Conservation (phyloP, 1,140 invertebrate species). For the Halesus radiatus region DNA sequence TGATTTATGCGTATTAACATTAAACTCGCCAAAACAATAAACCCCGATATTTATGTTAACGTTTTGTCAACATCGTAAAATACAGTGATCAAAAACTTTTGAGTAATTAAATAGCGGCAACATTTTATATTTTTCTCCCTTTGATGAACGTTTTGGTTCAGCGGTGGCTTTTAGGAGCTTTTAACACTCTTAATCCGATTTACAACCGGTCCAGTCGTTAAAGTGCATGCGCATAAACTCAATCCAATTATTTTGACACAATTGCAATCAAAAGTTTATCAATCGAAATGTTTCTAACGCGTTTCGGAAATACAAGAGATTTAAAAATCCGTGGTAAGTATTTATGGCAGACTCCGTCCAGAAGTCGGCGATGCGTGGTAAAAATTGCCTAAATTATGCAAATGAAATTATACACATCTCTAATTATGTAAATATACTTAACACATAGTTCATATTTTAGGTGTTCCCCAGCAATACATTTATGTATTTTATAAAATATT, state of each 20-base stretch:
- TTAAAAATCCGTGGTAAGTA: no score
- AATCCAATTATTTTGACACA: neutral
- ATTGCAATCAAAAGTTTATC: neutral
- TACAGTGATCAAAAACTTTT: neutral
- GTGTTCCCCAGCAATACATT: no score
- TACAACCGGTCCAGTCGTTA: neutral
- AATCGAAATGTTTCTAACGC: neutral
- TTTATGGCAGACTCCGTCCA: no score
- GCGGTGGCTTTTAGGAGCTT: neutral
- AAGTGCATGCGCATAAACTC: neutral
- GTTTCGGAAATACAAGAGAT: no score
- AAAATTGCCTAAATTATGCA: no score
- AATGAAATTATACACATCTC: no score
- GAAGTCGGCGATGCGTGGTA: no score
- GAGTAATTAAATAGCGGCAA: neutral
- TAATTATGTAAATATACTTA: no score
- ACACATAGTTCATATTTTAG: no score
- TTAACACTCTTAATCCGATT: slow-evolving; percentile 9
- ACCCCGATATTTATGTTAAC: neutral
- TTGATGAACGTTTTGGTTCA: neutral
- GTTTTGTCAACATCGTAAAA: neutral
- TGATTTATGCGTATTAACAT: neutral
- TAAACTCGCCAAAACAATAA: neutral
- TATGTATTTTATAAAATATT: no score
- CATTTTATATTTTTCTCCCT: neutral